A percentile compares a stretch with the other conserved stretches of the same genome.
phyloP scores from a whole-genome alignment of 2,113 vertebrate genomes.

The Saguinus midas region DNA sequence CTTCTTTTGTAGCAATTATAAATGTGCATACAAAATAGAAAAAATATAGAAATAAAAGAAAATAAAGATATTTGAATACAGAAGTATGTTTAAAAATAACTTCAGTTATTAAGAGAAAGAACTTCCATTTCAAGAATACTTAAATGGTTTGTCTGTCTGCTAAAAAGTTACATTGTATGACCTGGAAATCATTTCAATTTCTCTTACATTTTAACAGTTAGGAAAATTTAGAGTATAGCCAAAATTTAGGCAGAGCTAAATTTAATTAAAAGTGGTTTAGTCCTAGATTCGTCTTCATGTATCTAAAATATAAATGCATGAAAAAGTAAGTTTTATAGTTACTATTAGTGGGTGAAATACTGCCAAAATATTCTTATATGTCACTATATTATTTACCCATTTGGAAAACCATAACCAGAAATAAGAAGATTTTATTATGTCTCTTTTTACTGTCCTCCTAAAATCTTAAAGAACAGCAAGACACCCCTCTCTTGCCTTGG shows the following conservation, averaged over 20 bases:
- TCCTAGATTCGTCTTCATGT: background rate
- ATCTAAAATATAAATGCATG: background rate
- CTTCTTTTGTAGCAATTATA: background rate
- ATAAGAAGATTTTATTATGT: background rate
- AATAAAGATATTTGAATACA: background rate
- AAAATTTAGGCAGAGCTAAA: background rate
- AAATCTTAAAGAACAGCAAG: background rate
- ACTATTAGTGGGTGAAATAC: background rate
- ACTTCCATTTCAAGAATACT: background rate
- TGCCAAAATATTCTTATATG: background rate
- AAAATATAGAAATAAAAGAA: background rate
- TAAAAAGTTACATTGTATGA: background rate
- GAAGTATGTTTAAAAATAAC: background rate
- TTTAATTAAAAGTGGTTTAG: background rate
- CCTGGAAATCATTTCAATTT: background rate
- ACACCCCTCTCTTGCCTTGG: background rate
- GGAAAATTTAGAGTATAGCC: background rate
- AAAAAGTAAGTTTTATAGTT: slow-evolving; percentile 12
- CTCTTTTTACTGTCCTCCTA: background rate
- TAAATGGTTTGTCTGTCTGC: background rate
- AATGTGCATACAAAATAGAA: background rate
- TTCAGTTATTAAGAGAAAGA: background rate
- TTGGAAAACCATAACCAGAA: background rate
- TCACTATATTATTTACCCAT: background rate
- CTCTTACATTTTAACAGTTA: background rate